A percentile compares a stretch with the other conserved stretches of the same genome.
phyloP scores from a whole-genome alignment of 2,797 vertebrate genomes.

The Varecia variegata region DNA sequence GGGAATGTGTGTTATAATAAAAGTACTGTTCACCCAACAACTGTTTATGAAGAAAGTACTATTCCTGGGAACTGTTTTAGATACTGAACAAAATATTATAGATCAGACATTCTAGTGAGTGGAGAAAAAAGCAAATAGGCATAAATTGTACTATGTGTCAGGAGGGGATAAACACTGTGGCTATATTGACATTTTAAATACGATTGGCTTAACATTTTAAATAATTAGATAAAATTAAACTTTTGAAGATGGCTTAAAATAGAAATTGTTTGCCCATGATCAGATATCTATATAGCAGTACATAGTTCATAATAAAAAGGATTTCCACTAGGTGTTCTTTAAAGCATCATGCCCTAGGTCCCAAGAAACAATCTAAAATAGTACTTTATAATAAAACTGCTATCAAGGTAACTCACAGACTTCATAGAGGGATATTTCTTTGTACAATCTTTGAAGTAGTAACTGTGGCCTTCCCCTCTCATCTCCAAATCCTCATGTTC shows the following conservation, averaged over 20 bases:
- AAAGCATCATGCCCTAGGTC: not conserved
- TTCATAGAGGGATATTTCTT: not conserved
- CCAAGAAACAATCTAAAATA: slow-evolving; percentile 40
- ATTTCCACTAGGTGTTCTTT: not conserved
- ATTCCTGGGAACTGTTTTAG: not conserved
- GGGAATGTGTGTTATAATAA: not conserved
- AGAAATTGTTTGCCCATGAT: not conserved
- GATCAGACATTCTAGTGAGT: not conserved
- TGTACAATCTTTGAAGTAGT: slow-evolving; percentile 39
- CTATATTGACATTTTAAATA: not conserved
- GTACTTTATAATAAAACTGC: slow-evolving; percentile 27
- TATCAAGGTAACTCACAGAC: not conserved
- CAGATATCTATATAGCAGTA: not conserved
- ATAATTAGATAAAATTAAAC: not conserved
- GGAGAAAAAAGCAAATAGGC: not conserved
- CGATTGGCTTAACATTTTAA: not conserved
- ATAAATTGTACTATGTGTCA: not conserved
- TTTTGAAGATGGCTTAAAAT: not conserved
- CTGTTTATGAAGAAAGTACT: not conserved
- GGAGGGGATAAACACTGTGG: not conserved
- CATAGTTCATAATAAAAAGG: not conserved
- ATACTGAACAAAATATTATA: not conserved
- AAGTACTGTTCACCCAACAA: not conserved
- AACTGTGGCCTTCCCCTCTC: not conserved
- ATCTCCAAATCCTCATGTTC: not conserved